Evolutionary conservation across 2,113 vertebrate genomes (phyloP), one percentile per base, ranked within the genome.

Genomic region (Thunnus maccoyii): DNA sequence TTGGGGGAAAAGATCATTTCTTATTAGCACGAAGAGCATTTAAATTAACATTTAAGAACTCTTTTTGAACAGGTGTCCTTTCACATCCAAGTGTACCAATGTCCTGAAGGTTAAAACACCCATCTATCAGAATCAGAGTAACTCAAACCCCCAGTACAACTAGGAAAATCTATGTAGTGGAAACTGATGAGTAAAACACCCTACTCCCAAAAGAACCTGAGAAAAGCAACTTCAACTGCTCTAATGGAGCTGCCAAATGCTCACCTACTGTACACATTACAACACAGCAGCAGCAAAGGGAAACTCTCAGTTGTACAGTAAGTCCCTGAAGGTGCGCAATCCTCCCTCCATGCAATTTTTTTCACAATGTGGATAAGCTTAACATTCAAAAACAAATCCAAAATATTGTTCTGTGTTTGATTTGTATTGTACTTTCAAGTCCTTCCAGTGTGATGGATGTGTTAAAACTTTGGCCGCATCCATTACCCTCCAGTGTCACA

Each of bases 21-120:
- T 65, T 30, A 84, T 79, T 72, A 77, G 50, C 1, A 1, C 2
- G 1, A 3, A 46, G 20, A 60, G 54, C 65, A 69, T 61, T 84
- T 71, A 73, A 76, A 84, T 78, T 84, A 69, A 80, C 80, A 78
- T 88, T 78, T 74, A 84, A 77, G 52, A 80, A 79, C 41, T 36
- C 30, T 70, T n/a, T 3, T 46, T 16, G 27, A 60, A 78, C 70
- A 75, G 75, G 58, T 70, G 69, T 72, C 62, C 66, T 80, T 76
- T 79, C 48, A 68, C 20, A 61, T 83, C 36, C 52, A 30, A 9
- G 27, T 20, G 44, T 48, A 73, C 52, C 12, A 32, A 67, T 79
- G 51, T 78, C 74, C 57, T 72, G 30, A 79, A 72, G 58, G 68
- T 74, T 57, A 67, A 30, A 78, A 30, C 32, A 82, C 52, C 36